A percentile compares a stretch with the other conserved stretches of the same genome.
Evolutionary conservation across 2,797 vertebrate genomes (phyloP).

Genomic region (Fistularia commersonii): DNA sequence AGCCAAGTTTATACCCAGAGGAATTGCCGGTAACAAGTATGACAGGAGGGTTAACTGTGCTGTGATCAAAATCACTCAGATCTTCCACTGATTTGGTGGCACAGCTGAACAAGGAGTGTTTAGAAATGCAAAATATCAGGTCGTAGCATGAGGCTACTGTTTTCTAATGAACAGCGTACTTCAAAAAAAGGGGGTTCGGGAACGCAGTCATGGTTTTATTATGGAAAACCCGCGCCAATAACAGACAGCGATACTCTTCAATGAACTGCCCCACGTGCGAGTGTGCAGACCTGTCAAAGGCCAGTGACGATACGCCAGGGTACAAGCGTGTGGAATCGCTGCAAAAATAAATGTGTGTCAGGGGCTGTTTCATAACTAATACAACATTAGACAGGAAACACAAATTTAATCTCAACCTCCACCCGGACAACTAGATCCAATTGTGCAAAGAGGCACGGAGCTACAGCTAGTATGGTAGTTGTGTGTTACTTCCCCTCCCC

Average conservation of each 20-base stretch:
- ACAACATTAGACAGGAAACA: constrained; percentile 3
- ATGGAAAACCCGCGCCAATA: neutral
- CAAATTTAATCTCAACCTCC: constrained; percentile 5
- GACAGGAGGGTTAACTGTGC: constrained; percentile 51
- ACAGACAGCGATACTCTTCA: constrained; percentile 13
- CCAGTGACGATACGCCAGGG: no score
- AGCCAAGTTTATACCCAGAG: constrained; percentile 58
- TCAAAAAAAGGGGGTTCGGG: constrained; percentile 23
- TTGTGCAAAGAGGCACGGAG: no score
- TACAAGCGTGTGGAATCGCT: no score
- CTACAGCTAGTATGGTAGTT: no score
- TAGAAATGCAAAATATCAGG: constrained; percentile 35
- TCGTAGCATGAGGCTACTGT: constrained; percentile 17
- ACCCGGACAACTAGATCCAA: no score
- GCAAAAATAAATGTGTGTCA: constrained; percentile 7
- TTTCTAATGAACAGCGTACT: constrained; percentile 23
- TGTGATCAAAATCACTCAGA: constrained; percentile 58
- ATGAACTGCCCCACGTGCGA: no score
- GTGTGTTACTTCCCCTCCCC: no score
- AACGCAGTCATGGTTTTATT: constrained; percentile 1
- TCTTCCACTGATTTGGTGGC: constrained; percentile 26
- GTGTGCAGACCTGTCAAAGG: no score
- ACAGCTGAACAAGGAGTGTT: constrained; percentile 38
- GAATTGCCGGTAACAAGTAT: constrained; percentile 44
- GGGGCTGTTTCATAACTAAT: constrained; percentile 18